Base-by-base conservation (phyloP, 1,140 invertebrate genomes). In the Phortica variegata region DNA sequence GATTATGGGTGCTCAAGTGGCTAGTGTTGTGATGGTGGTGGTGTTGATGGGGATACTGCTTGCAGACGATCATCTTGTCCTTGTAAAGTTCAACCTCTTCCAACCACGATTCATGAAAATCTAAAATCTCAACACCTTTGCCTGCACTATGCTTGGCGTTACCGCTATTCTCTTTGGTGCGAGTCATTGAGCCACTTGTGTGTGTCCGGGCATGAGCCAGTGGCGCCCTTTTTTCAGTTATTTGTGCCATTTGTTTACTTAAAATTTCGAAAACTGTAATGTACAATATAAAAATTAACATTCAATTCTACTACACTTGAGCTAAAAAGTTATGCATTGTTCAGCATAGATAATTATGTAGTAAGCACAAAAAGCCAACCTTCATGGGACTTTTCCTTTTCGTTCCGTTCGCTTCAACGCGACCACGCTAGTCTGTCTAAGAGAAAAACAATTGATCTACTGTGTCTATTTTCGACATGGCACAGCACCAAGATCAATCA, bases 41-140 rank as follows among this genome's bases (percentile, higher is more conserved):
- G 34, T 65, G 70, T 36, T 62, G 61, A 19, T 65, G 57, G 10
- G 56, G 34, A 41, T 62, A 34, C 37, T 66, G 63, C 18, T 72
- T 71, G 51, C 55, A 43, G 45, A 52, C 56, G 15, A 63, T 52
- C 55, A 73, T 45, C 21, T 65, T 66, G 36, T 73, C 70, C 44
- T 74, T 74, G 33, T 74, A 74, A 2, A 71, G 23, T 38, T 75
- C 68, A 10, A 75, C 65, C 49, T 75, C 72, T 34, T 75, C 69
- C 36, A 73, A 54, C 72, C 72, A 75, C 12, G 72, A 75, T 15
- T 75, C 72, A 15, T 74, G 72, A 31, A 75, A 75, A 36, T 75
- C 72, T 15, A 71, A 45, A 5, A 75, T 75, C 40, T 75, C 72
- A n/a, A 74, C 56, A 34, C 69, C 65, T 43, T 72, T 72, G 33